Base-by-base conservation (phyloP, 2,797 vertebrate genomes). In the Gallinago nigripennis region DNA sequence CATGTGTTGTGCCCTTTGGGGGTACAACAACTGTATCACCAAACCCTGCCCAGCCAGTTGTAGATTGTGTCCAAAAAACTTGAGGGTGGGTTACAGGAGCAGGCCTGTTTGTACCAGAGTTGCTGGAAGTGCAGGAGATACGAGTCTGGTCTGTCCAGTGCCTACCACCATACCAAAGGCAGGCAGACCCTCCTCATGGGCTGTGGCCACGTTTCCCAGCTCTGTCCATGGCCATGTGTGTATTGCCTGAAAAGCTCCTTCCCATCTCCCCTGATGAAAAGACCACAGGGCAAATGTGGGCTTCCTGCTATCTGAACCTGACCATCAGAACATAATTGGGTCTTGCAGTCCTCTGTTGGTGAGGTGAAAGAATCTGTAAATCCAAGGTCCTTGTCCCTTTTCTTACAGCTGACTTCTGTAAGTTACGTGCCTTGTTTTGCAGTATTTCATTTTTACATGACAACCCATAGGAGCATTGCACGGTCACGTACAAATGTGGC, bases 21-120 rank as follows among this genome's bases (percentile, higher is more conserved):
- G 39, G 39, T 39, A 39, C 39, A 39, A 39, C 39, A 39, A 39
- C 46, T 7, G 15, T 31, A 2, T 71, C 20, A 3, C 11, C 15
- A 75, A 48, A 28, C 33, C 16, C 61, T 94, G 27, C 15, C 39
- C 13, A 31, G n/a, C 11, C 16, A 20, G 10, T 2, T 54, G 28
- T n/a, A 68, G 24, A 25, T 4, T 0, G 0, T 35, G 19, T 31
- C 54, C 56, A 43, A 41, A 69, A 21, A 9, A 0, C 4, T 24
- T 41, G 2, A n/a, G 56, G 4, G 28, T 8, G 15, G 15, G 4
- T 56, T 25, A 13, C 4, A 19, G 23, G 11, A 1, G 10, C 12
- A 35, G 18, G 6, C 2, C 17, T 3, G 3, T 43, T 12, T 21
- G 56, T 35, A 11, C 4, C 20, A 54, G 16, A 20, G 13, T 0